These are phyloP conservation scores for Melikaiella ostensackeni DNA, from an alignment of 2,888 invertebrate genomes.

Conservation along the genomic window DNA sequence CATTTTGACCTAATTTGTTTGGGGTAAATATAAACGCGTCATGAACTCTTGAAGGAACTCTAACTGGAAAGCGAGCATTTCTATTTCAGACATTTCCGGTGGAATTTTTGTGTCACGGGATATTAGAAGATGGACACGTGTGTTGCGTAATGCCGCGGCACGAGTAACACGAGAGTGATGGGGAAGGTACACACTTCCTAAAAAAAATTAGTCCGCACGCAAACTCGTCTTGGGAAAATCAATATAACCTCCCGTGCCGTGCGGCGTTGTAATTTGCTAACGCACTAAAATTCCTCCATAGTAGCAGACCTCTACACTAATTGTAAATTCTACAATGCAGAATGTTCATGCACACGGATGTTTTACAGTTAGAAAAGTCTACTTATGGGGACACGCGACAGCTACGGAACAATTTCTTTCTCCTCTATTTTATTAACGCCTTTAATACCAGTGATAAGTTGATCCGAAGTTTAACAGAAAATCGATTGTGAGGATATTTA, in stretches of 20 bases:
- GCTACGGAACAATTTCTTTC: background rate
- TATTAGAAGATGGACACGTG: constrained; percentile 2
- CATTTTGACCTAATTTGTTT: background rate
- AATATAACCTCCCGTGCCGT: constrained; percentile 10
- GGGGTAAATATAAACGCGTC: background rate
- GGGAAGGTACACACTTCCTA: constrained; percentile 2
- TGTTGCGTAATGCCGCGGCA: constrained; percentile 19
- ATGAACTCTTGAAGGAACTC: background rate
- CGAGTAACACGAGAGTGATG: constrained; percentile 13
- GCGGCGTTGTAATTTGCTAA: constrained; percentile 14
- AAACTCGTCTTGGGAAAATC: constrained; percentile 21
- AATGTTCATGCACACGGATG: background rate
- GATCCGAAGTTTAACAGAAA: background rate
- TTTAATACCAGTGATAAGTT: background rate
- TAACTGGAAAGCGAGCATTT: background rate
- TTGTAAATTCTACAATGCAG: background rate
- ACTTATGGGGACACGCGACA: background rate
- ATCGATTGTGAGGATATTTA: background rate
- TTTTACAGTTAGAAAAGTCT: background rate
- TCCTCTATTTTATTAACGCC: no score
- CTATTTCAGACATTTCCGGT: background rate
- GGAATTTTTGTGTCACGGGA: background rate
- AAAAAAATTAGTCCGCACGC: constrained; percentile 23
- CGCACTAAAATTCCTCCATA: constrained; percentile 13
- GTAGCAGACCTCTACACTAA: background rate